These are phyloP conservation scores for Metalampra italica DNA, from an alignment of 2,888 invertebrate genomes.

Conservation along the genomic window DNA sequence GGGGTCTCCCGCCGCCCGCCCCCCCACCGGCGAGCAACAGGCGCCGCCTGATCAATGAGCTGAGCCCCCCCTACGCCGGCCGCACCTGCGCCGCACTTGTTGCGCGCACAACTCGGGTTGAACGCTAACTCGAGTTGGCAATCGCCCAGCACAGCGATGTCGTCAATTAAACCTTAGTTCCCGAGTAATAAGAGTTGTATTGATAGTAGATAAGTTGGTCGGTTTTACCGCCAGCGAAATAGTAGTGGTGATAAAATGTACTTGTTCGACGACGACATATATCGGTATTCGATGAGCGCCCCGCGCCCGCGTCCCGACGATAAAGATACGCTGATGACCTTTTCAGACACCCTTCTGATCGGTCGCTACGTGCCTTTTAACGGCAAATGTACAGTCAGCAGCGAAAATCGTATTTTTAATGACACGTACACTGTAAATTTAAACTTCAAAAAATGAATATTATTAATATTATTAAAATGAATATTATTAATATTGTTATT, in stretches of 20 bases:
- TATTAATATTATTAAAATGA: no score
- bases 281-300: constrained; percentile 22
- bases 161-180: not conserved
- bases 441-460: no score
- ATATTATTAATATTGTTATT: no score
- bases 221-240: not conserved
- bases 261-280: constrained; percentile 5
- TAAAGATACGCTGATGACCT: constrained; percentile 34
- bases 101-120: constrained; percentile 51
- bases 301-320: constrained; percentile 7
- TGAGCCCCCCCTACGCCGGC: constrained; percentile 29
- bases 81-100: constrained; percentile 70
- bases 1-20: constrained; percentile 10
- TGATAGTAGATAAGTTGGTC: not conserved
- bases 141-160: not conserved
- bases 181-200: not conserved
- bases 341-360: constrained; percentile 13
- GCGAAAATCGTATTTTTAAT: no score
- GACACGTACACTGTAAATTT: no score
- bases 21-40: constrained; percentile 56
- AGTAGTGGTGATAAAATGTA: not conserved
- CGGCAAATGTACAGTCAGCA: not conserved
- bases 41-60: constrained; percentile 71
- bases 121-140: not conserved
- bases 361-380: constrained; percentile 11